phyloP scores from a whole-genome alignment of 2,797 vertebrate species.

The Esox lucius region DNA sequence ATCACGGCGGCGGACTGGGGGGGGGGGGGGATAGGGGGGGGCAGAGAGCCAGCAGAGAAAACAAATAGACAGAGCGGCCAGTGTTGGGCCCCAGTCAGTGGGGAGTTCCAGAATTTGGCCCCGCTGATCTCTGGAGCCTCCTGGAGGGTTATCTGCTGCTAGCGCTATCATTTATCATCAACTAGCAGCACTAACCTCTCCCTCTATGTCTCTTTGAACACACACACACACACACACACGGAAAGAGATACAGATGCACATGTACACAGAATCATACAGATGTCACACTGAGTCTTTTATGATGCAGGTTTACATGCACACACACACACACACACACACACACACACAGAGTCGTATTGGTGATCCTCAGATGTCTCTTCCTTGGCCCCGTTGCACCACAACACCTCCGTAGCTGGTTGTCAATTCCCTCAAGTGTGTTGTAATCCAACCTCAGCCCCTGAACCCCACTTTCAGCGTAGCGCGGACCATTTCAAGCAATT shows the following conservation, averaged over 20 bases:
- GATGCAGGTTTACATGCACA: too few species aligned
- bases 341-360: constrained; percentile 26
- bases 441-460: constrained; percentile 60
- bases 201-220: constrained; percentile 36
- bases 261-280: too few species aligned
- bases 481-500: constrained; percentile 82
- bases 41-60: constrained; percentile 91
- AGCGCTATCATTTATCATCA: constrained; percentile 98
- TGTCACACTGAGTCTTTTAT: too few species aligned
- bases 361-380: constrained; percentile 69
- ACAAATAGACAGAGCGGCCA: constrained; percentile 97
- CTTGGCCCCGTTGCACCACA: constrained; percentile 70
- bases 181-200: constrained; percentile 52
- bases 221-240: constrained; percentile 26
- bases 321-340: constrained; percentile 5
- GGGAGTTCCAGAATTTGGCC: constrained; percentile 99
- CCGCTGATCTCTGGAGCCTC: constrained; percentile 89
- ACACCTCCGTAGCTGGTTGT: constrained; percentile 73
- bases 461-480: constrained; percentile 72
- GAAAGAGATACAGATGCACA: constrained; percentile 18
- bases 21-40: constrained; percentile 26
- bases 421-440: constrained; percentile 78
- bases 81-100: constrained; percentile 91
- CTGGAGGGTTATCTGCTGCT: constrained; percentile 95
- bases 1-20: constrained; percentile 93